These are phyloP conservation scores for Falco peregrinus DNA, from an alignment of 2,797 vertebrate species.

Conservation along the genomic window DNA sequence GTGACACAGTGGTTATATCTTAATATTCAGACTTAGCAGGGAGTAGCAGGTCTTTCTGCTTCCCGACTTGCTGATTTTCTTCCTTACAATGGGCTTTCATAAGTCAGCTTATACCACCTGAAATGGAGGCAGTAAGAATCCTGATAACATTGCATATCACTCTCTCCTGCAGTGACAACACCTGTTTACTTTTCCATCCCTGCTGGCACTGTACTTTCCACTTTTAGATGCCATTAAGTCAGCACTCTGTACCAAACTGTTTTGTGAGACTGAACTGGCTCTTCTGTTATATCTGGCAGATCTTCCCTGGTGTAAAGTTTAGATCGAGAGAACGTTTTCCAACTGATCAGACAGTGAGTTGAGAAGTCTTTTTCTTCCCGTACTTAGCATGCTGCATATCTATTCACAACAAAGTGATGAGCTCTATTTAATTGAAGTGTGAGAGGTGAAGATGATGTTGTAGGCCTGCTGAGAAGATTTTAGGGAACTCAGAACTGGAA, in stretches of 20 bases:
- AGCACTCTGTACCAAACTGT: slow-evolving; percentile 4
- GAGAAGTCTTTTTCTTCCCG: slow-evolving; percentile 2
- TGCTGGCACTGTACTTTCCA: slow-evolving; percentile 41
- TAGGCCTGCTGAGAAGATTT: slow-evolving; percentile 4
- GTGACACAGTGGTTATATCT: neutral
- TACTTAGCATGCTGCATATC: neutral
- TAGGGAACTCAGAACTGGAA: neutral
- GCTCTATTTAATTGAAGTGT: neutral
- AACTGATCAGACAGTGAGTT: neutral
- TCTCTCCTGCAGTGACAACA: slow-evolving; percentile 22
- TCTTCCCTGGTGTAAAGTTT: neutral
- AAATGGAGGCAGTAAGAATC: slow-evolving; percentile 4
- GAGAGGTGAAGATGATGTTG: neutral
- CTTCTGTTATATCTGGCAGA: neutral
- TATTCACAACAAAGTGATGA: neutral
- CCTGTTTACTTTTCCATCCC: slow-evolving; percentile 40
- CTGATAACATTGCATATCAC: neutral
- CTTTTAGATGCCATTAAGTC: slow-evolving; percentile 55
- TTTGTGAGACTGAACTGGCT: slow-evolving; percentile 45
- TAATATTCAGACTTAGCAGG: neutral
- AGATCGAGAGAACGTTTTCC: neutral
- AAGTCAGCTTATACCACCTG: neutral
- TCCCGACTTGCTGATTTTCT: slow-evolving; percentile 22
- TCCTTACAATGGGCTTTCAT: neutral
- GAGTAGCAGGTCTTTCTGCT: neutral